Conservation (phyloP, 1,140 invertebrate genomes). For the Tetramorium simillimum region DNA sequence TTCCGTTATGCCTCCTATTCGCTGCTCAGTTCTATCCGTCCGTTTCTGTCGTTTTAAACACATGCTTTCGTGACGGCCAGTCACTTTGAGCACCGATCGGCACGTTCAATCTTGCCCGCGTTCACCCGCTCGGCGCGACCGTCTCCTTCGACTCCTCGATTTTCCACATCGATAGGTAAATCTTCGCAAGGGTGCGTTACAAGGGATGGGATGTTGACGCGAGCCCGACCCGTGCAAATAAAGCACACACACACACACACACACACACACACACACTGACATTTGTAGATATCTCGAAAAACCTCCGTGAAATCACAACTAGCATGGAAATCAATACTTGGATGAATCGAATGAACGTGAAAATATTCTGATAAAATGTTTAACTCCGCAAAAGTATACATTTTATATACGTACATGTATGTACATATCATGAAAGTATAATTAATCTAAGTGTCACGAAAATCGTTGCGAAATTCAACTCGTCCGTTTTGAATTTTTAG, state of each 20-base stretch:
- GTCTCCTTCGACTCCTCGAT: constrained; percentile 64
- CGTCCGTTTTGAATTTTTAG: not conserved
- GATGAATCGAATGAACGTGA: not conserved
- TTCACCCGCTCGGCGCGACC: constrained; percentile 27
- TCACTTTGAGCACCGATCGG: constrained; percentile 42
- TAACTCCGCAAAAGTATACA: not conserved
- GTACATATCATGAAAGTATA: not conserved
- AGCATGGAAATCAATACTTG: not conserved
- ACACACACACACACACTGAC: constrained; percentile 49
- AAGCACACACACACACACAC: not conserved
- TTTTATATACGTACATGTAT: not conserved
- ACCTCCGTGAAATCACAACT: constrained; percentile 2
- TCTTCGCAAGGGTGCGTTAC: constrained; percentile 47
- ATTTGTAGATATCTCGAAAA: constrained; percentile 34
- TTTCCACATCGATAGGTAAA: constrained; percentile 67
- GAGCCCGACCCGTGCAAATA: constrained; percentile 32
- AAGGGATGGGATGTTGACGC: constrained; percentile 64
- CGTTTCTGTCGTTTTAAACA: constrained; percentile 41
- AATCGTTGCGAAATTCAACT: not conserved
- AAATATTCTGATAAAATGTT: constrained; percentile 2
- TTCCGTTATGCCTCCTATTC: constrained; percentile 6
- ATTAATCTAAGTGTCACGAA: not conserved
- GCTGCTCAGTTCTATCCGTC: constrained; percentile 21
- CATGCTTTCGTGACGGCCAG: constrained; percentile 26
- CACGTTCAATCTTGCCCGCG: constrained; percentile 30